phyloP scores from a whole-genome alignment of 2,797 vertebrate genomes.

The Margarornis squamiger region DNA sequence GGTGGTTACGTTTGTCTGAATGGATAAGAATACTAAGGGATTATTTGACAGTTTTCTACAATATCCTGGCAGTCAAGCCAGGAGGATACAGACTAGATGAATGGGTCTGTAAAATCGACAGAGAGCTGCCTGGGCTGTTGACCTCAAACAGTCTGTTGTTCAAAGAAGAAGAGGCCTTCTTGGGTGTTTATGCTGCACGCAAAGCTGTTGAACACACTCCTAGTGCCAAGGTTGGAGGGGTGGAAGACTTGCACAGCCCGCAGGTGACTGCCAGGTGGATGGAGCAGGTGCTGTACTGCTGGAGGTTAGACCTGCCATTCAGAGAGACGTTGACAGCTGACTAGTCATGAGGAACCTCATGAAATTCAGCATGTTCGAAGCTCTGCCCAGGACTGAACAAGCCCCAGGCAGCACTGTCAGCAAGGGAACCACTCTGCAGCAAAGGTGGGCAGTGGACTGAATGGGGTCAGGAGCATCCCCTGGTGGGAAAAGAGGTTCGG shows the following conservation, averaged over 20 bases:
- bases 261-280: neutral
- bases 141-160: neutral
- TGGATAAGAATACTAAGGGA: neutral
- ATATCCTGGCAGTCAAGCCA: neutral
- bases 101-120: neutral
- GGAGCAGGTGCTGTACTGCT: neutral
- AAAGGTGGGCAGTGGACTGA: too few relatives aligned
- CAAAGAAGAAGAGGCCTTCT: neutral
- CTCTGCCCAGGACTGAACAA: neutral
- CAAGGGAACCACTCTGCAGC: neutral
- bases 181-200: neutral
- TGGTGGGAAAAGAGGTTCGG: neutral
- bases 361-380: neutral
- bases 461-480: accelerated
- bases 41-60: neutral
- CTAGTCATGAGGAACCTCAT: neutral
- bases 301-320: neutral
- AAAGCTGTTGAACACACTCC: neutral
- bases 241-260: neutral
- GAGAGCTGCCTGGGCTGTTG: neutral
- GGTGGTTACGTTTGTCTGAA: neutral
- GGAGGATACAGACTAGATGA: neutral
- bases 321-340: neutral
- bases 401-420: neutral
- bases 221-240: accelerated